phyloP scores from a whole-genome alignment of 1,140 invertebrate genomes.

The Drosophila cardini region DNA sequence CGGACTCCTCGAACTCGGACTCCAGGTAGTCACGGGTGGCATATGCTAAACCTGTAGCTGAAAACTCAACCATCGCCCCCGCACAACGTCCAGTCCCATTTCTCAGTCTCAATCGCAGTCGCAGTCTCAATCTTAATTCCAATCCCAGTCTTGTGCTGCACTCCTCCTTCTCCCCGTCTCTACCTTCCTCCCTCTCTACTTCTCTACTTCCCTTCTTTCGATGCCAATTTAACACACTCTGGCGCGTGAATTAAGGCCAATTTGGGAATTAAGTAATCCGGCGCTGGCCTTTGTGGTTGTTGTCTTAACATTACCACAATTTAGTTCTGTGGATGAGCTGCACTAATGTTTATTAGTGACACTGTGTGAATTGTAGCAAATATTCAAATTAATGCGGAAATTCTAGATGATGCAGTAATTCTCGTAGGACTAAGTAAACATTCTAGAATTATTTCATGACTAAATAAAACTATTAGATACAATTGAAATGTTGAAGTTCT shows the following conservation, averaged over 20 bases:
- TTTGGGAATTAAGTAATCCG: conserved; percentile 84
- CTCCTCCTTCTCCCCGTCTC: conserved; percentile 15
- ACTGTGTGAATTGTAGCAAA: conserved; percentile 51
- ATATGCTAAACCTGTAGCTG: conserved; percentile 63
- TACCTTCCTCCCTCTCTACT: too few relatives aligned
- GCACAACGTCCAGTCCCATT: conserved; percentile 8
- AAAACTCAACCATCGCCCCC: conserved; percentile 42
- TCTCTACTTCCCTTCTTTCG: neutral
- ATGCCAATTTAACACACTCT: conserved; percentile 82
- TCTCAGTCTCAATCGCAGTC: neutral
- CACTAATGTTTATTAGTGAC: conserved; percentile 64
- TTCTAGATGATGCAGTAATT: too few relatives aligned
- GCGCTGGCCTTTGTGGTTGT: conserved; percentile 53
- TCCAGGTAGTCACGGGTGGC: conserved; percentile 70
- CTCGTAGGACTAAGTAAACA: too few relatives aligned
- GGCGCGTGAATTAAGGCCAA: conserved; percentile 83
- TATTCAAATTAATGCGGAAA: conserved; percentile 38
- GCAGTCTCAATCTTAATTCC: neutral
- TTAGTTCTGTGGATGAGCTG: conserved; percentile 11
- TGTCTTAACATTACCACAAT: conserved; percentile 17
- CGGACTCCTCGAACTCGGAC: neutral
- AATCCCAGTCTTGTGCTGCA: conserved; percentile 10
- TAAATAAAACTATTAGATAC: too few relatives aligned
- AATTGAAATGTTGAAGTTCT: too few relatives aligned
- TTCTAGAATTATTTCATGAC: too few relatives aligned